Percentiles rank a stretch among this genome's conserved stretches.
These are phyloP conservation scores for Troides helena DNA, from an alignment of 2,888 invertebrate genomes.

Conservation along the genomic window DNA sequence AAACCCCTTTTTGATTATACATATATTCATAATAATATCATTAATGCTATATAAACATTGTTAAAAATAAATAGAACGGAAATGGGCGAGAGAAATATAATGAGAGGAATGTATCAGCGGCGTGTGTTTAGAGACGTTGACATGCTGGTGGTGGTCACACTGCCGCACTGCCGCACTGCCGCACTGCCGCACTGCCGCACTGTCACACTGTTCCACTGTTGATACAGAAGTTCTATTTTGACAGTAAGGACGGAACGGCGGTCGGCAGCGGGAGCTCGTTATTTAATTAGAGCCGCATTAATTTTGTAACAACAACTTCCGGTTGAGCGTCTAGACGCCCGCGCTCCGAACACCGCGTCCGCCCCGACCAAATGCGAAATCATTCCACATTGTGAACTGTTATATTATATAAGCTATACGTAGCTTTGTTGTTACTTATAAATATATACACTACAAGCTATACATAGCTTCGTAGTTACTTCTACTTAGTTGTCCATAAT, in stretches of 20 bases:
- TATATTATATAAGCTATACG: neutral
- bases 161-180: constrained; percentile 36
- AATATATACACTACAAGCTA: neutral
- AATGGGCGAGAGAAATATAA: neutral
- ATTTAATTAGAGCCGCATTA: constrained; percentile 74
- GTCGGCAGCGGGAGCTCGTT: constrained; percentile 64
- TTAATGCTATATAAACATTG: neutral
- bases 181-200: constrained; percentile 33
- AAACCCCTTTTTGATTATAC: too few species aligned
- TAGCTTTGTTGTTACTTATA: neutral
- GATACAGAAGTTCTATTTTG: constrained; percentile 62
- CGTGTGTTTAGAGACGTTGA: neutral
- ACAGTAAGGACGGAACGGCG: constrained; percentile 55
- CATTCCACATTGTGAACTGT: constrained; percentile 14
- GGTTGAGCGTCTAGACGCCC: constrained; percentile 35
- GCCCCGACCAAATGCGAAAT: constrained; percentile 11
- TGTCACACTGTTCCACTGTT: constrained; percentile 41
- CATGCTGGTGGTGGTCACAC: constrained; percentile 36
- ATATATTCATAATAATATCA: neutral
- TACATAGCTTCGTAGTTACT: too few species aligned
- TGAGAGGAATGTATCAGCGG: neutral
- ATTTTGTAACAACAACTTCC: constrained; percentile 69
- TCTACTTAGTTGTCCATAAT: too few species aligned
- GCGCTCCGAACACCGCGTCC: constrained; percentile 15
- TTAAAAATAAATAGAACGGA: neutral